Evolutionary conservation across 2,113 vertebrate species (phyloP).

Genomic region (Alligator sinensis): DNA sequence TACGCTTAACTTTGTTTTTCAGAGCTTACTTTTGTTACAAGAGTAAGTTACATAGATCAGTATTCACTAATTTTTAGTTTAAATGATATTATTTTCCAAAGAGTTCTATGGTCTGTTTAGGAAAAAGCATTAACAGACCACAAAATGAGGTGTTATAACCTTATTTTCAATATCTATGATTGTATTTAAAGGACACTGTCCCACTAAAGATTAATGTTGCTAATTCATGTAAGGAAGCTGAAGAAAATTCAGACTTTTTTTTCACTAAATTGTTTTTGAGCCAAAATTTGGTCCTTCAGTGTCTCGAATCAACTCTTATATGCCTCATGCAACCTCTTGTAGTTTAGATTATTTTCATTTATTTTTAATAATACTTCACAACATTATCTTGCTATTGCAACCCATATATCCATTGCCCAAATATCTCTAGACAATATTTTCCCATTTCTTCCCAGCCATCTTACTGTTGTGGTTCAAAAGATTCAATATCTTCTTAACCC

Average conservation of each 20-base stretch:
- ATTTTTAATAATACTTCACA: background rate
- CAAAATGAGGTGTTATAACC: background rate
- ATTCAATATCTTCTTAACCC: background rate
- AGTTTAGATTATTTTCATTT: background rate
- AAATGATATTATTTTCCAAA: background rate
- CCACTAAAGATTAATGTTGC: background rate
- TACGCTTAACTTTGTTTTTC: conserved; percentile 32
- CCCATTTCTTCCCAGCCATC: background rate
- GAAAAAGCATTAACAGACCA: too few relatives aligned
- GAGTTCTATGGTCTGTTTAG: too few relatives aligned
- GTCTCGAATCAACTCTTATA: background rate
- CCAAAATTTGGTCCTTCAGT: background rate
- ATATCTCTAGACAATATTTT: background rate
- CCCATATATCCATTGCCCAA: background rate
- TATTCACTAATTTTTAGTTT: background rate
- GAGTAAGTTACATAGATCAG: background rate
- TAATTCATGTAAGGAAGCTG: background rate
- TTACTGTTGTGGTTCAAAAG: background rate
- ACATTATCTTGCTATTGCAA: background rate
- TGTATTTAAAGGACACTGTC: background rate
- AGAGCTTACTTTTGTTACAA: background rate
- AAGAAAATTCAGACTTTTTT: background rate
- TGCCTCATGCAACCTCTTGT: background rate
- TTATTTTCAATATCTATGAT: background rate
- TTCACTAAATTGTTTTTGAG: background rate